Conservation (phyloP, 2,888 invertebrate genomes). For the Cerastoderma edule region DNA sequence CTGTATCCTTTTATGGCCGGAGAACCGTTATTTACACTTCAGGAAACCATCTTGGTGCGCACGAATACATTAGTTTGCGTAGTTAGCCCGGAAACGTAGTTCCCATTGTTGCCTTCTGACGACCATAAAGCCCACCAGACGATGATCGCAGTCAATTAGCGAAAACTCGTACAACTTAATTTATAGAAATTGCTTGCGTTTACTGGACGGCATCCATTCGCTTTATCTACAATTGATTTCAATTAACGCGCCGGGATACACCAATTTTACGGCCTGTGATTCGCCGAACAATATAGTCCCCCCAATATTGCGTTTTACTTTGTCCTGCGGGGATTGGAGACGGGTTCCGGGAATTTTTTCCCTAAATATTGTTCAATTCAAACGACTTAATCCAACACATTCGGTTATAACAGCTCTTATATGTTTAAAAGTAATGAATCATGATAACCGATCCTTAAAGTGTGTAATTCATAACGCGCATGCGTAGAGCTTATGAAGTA, state of each 20-base stretch:
- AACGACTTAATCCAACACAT: too few relatives aligned
- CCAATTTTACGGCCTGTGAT: slow-evolving; percentile 41
- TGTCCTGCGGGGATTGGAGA: slow-evolving; percentile 12
- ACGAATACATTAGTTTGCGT: slow-evolving; percentile 15
- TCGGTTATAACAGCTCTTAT: too few relatives aligned
- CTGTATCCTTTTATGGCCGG: slow-evolving; percentile 19
- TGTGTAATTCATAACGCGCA: too few relatives aligned
- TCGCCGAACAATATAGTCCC: slow-evolving; percentile 29
- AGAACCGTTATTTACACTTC: slow-evolving; percentile 18
- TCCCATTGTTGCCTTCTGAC: slow-evolving; percentile 16
- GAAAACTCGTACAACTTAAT: slow-evolving; percentile 29
- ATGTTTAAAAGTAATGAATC: too few relatives aligned
- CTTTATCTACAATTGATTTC: slow-evolving; percentile 51
- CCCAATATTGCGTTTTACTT: slow-evolving; percentile 23
- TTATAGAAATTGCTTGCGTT: slow-evolving; percentile 44
- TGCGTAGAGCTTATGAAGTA: too few relatives aligned
- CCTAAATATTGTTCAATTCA: too few relatives aligned
- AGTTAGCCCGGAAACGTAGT: slow-evolving; percentile 8
- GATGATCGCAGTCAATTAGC: slow-evolving; percentile 31
- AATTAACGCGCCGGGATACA: slow-evolving; percentile 29
- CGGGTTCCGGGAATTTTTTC: too few relatives aligned
- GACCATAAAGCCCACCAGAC: slow-evolving; percentile 20
- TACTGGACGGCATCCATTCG: slow-evolving; percentile 34
- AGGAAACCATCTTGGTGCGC: slow-evolving; percentile 9
- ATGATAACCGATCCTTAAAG: too few relatives aligned